phyloP scores from a whole-genome alignment of 92 coral and sea anemone genomes.

The Porites cylindrica region DNA sequence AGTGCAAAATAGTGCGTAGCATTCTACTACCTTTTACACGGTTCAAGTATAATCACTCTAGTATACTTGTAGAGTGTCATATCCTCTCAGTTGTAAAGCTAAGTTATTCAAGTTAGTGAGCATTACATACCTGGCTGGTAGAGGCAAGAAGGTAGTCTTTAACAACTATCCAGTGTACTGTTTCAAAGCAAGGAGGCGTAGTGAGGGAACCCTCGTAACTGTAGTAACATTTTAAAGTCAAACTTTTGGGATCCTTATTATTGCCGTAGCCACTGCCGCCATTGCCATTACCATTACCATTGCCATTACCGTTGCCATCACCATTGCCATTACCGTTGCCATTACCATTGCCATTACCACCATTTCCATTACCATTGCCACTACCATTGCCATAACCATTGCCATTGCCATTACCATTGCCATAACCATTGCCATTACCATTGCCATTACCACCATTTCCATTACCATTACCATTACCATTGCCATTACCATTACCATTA shows the following conservation, averaged over 20 bases:
- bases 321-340: neutral
- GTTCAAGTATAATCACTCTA: no score
- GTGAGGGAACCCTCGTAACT: constrained; percentile 41
- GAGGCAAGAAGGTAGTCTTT: neutral
- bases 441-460: no score
- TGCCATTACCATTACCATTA: no score
- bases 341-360: neutral
- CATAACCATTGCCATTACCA: no score
- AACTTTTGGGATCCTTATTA: no score
- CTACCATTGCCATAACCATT: no score
- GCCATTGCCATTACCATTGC: no score
- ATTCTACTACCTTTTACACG: no score
- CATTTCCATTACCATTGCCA: no score
- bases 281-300: neutral
- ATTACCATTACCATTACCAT: no score
- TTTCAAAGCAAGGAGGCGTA: constrained; percentile 36
- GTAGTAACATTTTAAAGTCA: constrained; percentile 1
- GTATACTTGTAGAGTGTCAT: neutral
- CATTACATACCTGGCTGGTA: neutral
- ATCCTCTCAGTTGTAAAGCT: neutral
- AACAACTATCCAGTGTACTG: constrained; percentile 17
- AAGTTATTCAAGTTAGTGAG: neutral
- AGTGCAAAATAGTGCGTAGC: no score
- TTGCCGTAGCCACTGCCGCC: neutral
- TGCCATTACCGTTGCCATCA: neutral